Evolutionary conservation across 2,797 vertebrate genomes (phyloP), one percentile per base, ranked within the genome.

Genomic region (Telmatherina bonti): DNA sequence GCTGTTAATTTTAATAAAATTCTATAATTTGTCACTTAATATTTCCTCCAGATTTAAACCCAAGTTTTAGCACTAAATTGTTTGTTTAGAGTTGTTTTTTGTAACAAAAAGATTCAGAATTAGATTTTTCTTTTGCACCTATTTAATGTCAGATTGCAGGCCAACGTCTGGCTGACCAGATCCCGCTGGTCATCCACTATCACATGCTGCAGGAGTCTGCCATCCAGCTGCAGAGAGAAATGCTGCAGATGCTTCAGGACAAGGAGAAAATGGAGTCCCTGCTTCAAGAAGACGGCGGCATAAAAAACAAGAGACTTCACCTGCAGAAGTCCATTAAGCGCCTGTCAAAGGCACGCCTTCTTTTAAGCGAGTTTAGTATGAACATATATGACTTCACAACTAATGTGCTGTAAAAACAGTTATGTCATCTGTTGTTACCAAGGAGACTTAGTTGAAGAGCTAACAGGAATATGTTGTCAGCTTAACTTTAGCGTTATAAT

Each of bases 121-220:
- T 16, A 58, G 11, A 13, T 30, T 54, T 36, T 4, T 57, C 12
- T 31, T 59, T 35, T 4, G 7, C 61, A 27, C 54, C 58, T 4
- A 33, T 8, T 22, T 16, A 0, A 35, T 12, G n/a, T 60, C 38
- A 98, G 96, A 96, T 94, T 79, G 92, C 89, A 15, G 79, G 83
- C 26, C 84, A 85, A 26, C 95, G 95, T 62, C 90, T 98, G 56
- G 84, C 93, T 33, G 95, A 94, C 73, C 96, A 97, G 85, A 85
- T 97, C 67, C 96, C 97, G 0, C 73, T 96, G 69, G 92, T 96
- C 83, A 94, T 98, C 78, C 93, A 94, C 53, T 96, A 93, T 81
- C 86, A 86, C 74, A 60, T 95, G 53, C 88, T 98, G 30, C 88
- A 93, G 31, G 91, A 94, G 49, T 88, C 85, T 0, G 92, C 93